Percentiles rank a stretch among this genome's conserved stretches.
These are phyloP conservation scores for Nebria salina DNA, from an alignment of 2,888 invertebrate genomes.

Conservation along the genomic window DNA sequence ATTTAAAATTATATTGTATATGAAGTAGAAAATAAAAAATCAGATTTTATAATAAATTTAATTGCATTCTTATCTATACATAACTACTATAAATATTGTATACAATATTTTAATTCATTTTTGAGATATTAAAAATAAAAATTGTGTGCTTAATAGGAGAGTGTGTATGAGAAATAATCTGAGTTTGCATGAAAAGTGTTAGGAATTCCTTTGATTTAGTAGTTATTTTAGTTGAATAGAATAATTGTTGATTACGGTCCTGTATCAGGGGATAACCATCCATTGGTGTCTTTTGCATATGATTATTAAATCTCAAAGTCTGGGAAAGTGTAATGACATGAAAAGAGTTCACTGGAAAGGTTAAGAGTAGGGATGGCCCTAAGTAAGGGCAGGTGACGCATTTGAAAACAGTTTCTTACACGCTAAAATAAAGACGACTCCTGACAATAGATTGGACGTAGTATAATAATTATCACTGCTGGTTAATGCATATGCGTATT, in stretches of 20 bases:
- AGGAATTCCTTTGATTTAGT: too few relatives aligned
- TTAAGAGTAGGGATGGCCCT: constrained; percentile 36
- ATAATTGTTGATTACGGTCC: neutral
- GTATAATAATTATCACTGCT: constrained; percentile 55
- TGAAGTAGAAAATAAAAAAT: too few relatives aligned
- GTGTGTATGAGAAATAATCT: too few relatives aligned
- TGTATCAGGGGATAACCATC: neutral
- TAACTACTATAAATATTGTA: too few relatives aligned
- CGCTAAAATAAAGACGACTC: neutral
- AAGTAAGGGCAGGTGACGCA: constrained; percentile 6
- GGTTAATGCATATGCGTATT: constrained; percentile 51
- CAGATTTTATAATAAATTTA: too few relatives aligned
- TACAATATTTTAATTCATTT: too few relatives aligned
- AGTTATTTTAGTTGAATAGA: too few relatives aligned
- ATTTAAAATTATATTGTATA: too few relatives aligned
- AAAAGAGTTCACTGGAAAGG: constrained; percentile 32
- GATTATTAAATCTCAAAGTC: constrained; percentile 21
- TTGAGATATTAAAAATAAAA: too few relatives aligned
- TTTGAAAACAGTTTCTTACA: neutral
- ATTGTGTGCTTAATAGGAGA: too few relatives aligned
- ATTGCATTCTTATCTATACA: too few relatives aligned
- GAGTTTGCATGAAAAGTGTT: too few relatives aligned
- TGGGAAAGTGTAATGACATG: constrained; percentile 38
- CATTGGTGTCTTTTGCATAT: constrained; percentile 26
- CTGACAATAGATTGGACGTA: neutral